Conservation (phyloP, 2,797 vertebrate species). For the Salmo trutta region DNA sequence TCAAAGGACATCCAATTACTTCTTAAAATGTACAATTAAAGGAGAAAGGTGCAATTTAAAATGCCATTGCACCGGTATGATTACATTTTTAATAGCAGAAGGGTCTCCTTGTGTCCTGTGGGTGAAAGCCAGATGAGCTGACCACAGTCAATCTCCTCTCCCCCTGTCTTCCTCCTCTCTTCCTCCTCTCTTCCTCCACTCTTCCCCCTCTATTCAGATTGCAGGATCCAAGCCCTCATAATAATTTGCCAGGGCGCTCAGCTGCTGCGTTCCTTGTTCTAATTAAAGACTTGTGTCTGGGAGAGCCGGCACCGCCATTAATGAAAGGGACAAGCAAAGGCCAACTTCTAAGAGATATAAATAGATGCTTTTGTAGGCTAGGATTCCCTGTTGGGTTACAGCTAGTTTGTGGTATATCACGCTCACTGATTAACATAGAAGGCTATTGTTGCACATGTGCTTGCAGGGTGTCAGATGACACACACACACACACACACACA, state of each 20-base stretch:
- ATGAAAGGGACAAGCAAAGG: constrained; percentile 51
- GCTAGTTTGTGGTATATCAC: constrained; percentile 48
- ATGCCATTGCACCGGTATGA: constrained; percentile 15
- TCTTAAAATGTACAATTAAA: constrained; percentile 1
- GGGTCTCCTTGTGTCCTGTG: constrained; percentile 20
- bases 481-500: no score
- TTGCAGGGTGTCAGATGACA: not conserved
- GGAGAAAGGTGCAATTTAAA: not conserved
- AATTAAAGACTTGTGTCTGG: constrained; percentile 63
- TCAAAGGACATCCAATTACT: not conserved
- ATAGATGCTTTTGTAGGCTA: constrained; percentile 68
- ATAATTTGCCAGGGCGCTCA: constrained; percentile 15
- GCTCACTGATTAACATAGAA: constrained; percentile 58
- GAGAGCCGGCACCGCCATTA: constrained; percentile 46
- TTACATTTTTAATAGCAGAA: constrained; percentile 26
- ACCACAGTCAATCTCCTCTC: constrained; percentile 4
- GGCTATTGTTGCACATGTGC: constrained; percentile 49
- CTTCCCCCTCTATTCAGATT: constrained; percentile 24
- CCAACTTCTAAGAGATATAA: constrained; percentile 64
- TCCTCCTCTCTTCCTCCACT: constrained; percentile 1
- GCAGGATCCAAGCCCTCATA: constrained; percentile 10
- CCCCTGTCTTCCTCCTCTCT: not conserved
- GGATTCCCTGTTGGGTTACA: constrained; percentile 67
- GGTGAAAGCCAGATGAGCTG: constrained; percentile 28
- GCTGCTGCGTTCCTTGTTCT: constrained; percentile 49